phyloP scores from a whole-genome alignment of 2,797 vertebrate species.

The Sciurus carolinensis region DNA sequence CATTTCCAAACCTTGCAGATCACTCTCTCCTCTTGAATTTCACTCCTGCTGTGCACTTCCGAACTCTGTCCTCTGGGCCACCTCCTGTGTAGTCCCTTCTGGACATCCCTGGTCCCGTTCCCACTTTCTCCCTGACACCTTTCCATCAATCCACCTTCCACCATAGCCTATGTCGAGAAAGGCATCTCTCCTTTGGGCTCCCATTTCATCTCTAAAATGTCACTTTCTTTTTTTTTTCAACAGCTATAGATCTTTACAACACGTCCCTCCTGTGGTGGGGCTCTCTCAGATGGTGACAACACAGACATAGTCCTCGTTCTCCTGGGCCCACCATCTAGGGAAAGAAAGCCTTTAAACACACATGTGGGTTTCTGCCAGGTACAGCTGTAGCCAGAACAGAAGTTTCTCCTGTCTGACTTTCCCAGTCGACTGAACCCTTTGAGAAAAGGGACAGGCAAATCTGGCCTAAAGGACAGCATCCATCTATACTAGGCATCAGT shows the following conservation, averaged over 20 bases:
- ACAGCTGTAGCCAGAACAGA: background rate
- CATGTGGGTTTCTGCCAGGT: background rate
- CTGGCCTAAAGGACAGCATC: background rate
- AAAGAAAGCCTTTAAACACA: background rate
- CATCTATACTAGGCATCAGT: rapidly evolving
- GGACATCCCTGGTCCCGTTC: background rate
- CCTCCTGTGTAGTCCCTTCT: background rate
- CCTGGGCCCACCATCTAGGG: background rate
- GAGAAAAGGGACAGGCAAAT: background rate
- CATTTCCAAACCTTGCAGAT: background rate
- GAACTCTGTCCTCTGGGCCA: no score
- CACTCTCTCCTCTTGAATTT: rapidly evolving
- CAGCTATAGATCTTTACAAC: background rate
- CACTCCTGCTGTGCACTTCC: rapidly evolving
- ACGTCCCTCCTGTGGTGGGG: background rate
- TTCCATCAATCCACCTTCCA: background rate
- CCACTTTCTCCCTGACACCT: background rate
- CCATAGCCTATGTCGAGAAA: background rate
- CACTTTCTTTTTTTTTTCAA: background rate
- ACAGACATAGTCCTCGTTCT: background rate
- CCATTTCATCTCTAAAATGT: background rate
- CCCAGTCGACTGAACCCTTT: background rate
- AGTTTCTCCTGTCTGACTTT: background rate
- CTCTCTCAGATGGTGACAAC: background rate
- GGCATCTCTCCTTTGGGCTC: background rate